Conservation (phyloP, 2,888 invertebrate genomes). For the Aradus depressus region DNA sequence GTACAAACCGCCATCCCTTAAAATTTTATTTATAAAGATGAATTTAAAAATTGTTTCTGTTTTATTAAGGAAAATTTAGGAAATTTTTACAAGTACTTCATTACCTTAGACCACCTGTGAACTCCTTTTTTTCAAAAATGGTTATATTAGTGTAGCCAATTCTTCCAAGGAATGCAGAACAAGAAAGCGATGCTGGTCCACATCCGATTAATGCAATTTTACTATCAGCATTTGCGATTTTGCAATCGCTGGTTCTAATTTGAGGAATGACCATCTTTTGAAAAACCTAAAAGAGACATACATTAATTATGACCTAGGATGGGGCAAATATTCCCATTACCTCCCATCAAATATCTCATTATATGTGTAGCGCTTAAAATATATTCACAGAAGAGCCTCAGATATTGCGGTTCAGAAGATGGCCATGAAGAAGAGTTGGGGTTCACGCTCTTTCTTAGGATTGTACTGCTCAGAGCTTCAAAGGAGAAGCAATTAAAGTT, state of each 20-base stretch:
- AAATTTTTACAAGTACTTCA: not conserved
- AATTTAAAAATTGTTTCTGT: not conserved
- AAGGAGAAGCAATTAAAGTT: too few species aligned
- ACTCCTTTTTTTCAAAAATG: conserved; percentile 80
- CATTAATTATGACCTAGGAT: not conserved
- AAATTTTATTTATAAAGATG: not conserved
- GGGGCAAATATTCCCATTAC: not conserved
- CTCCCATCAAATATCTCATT: too few species aligned
- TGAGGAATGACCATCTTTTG: conserved; percentile 89
- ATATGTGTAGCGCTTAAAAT: too few species aligned
- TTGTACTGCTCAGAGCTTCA: too few species aligned
- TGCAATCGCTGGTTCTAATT: conserved; percentile 43
- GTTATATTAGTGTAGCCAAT: conserved; percentile 85
- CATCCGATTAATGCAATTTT: conserved; percentile 85
- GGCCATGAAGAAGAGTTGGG: too few species aligned
- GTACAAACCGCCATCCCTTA: not conserved
- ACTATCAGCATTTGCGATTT: conserved; percentile 39
- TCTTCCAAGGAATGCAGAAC: conserved; percentile 88
- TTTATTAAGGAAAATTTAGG: not conserved
- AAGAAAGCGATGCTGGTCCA: conserved; percentile 92
- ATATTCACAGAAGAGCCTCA: too few species aligned
- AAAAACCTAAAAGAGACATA: conserved; percentile 51
- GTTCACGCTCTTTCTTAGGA: too few species aligned
- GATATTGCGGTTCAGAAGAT: too few species aligned
- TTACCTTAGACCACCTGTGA: conserved; percentile 81